Conservation (phyloP, 2,888 invertebrate species). For the Yponomeuta plumbellus region DNA sequence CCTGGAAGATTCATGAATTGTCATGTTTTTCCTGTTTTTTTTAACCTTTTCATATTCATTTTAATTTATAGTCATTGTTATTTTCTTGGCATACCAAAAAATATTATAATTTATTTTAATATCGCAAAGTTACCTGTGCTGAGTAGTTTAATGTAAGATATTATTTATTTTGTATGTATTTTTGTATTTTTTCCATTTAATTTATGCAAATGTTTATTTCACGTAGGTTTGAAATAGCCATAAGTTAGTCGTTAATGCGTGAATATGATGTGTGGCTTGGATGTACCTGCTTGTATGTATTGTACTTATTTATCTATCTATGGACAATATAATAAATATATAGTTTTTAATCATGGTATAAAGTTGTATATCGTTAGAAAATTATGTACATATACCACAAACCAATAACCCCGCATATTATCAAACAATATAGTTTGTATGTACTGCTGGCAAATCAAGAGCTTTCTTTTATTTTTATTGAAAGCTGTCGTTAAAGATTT, state of each 20-base stretch:
- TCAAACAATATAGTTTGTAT: slow-evolving; percentile 9
- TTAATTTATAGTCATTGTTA: no score
- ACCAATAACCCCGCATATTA: slow-evolving; percentile 4
- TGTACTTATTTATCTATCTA: slow-evolving; percentile 29
- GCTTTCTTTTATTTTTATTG: slow-evolving; percentile 3
- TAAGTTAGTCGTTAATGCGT: background rate
- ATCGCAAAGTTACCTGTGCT: background rate
- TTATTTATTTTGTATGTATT: background rate
- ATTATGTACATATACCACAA: background rate
- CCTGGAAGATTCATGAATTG: no score
- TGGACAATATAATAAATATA: slow-evolving; percentile 48
- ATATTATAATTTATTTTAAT: no score
- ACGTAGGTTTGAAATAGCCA: background rate
- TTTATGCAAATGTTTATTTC: background rate
- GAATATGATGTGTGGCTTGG: slow-evolving; percentile 43
- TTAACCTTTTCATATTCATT: no score
- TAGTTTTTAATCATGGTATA: slow-evolving; percentile 20
- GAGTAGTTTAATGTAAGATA: background rate
- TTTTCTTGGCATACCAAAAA: no score
- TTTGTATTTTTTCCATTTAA: background rate
- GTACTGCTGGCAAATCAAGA: background rate
- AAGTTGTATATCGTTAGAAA: background rate
- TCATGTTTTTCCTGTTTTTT: no score
- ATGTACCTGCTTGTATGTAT: slow-evolving; percentile 63
- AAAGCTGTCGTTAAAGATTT: no score